Conservation (phyloP, 2,113 vertebrate genomes). For the Neotoma lepida region DNA sequence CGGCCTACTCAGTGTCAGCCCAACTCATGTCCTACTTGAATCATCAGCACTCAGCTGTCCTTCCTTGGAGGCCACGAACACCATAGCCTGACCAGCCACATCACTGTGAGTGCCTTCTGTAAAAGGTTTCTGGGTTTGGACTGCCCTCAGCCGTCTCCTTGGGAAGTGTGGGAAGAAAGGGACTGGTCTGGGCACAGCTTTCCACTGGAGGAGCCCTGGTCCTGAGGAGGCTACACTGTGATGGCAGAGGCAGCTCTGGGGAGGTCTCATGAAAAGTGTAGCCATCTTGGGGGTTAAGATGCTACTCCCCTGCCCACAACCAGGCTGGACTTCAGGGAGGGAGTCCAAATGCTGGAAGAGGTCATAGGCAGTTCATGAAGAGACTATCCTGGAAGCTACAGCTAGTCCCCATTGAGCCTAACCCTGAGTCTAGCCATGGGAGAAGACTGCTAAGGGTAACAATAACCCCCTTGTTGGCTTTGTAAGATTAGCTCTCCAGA, state of each 20-base stretch:
- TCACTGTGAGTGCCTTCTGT: background rate
- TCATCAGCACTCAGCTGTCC: background rate
- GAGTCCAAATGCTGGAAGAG: too few species aligned
- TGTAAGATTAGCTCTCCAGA: background rate
- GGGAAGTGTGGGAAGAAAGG: fast-evolving
- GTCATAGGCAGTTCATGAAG: background rate
- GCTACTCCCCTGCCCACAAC: fast-evolving
- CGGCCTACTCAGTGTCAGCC: fast-evolving
- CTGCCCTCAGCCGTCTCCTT: background rate
- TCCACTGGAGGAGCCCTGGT: background rate
- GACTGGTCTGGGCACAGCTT: too few species aligned
- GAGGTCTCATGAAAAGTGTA: fast-evolving
- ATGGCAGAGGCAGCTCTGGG: background rate
- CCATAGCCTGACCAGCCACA: fast-evolving
- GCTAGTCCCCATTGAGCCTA: background rate
- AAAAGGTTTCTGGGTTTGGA: background rate
- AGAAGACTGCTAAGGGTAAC: background rate
- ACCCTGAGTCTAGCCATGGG: background rate
- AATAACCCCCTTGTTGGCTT: background rate
- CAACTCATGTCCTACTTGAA: background rate
- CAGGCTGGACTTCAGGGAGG: background rate
- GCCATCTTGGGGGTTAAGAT: background rate
- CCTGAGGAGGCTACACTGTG: background rate
- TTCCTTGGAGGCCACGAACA: background rate
- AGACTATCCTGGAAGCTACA: background rate